Conservation (phyloP, 2,113 vertebrate species). For the Microcebus ravelobensis region DNA sequence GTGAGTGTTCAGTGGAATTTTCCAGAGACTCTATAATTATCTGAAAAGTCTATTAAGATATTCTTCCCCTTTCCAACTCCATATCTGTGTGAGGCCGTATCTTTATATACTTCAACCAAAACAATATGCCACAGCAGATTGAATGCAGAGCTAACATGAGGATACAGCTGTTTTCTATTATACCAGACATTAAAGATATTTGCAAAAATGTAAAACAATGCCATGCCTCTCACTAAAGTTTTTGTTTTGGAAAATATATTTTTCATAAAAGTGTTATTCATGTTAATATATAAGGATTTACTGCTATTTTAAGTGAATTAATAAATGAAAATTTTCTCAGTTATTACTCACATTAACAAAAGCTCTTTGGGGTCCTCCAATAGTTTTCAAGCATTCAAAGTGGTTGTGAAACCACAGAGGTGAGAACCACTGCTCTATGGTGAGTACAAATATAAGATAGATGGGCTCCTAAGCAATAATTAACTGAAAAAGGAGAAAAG, state of each 20-base stretch:
- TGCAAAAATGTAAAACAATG: neutral
- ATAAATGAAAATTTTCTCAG: neutral
- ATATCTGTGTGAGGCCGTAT: neutral
- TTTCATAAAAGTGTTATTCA: neutral
- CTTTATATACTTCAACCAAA: slow-evolving; percentile 35
- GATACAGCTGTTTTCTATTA: slow-evolving; percentile 55
- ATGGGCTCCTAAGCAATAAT: neutral
- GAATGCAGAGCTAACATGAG: neutral
- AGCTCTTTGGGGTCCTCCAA: neutral
- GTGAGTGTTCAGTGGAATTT: slow-evolving; percentile 8
- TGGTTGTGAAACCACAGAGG: neutral
- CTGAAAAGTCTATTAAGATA: slow-evolving; percentile 3
- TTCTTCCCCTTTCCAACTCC: neutral
- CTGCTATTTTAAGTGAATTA: slow-evolving; percentile 3
- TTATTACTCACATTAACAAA: neutral
- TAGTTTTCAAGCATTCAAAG: neutral
- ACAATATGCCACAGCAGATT: slow-evolving; percentile 1
- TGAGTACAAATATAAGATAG: neutral
- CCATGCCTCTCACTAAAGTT: neutral
- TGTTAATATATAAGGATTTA: neutral
- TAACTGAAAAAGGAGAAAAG: neutral
- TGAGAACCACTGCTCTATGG: neutral
- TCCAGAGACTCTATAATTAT: neutral
- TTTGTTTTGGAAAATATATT: slow-evolving; percentile 20
- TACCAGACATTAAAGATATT: neutral